Conservation (phyloP, 1,140 invertebrate species). For the Rhopalosiphum maidis region DNA sequence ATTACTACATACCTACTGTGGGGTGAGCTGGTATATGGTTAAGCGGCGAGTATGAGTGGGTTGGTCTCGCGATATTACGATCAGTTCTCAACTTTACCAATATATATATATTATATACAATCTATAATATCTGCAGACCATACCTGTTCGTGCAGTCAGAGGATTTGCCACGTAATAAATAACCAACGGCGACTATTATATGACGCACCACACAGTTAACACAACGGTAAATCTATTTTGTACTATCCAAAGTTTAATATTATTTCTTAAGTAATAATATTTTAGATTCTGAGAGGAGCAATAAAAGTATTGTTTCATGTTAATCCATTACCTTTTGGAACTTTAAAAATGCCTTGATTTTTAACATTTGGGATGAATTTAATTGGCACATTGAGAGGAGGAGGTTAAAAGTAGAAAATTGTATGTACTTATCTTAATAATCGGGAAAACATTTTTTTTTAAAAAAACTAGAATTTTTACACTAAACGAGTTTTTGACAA, state of each 20-base stretch:
- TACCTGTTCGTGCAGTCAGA: neutral
- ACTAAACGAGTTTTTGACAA: too few species aligned
- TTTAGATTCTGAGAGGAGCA: too few species aligned
- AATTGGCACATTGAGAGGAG: too few species aligned
- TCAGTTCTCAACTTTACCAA: slow-evolving; percentile 28
- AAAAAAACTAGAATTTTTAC: too few species aligned
- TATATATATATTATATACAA: neutral
- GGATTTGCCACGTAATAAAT: slow-evolving; percentile 35
- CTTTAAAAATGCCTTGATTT: too few species aligned
- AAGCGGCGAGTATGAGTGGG: too few species aligned
- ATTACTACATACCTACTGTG: neutral
- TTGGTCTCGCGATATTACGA: neutral
- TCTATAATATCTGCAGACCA: neutral
- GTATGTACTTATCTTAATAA: too few species aligned
- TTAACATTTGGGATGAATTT: too few species aligned
- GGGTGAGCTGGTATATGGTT: neutral
- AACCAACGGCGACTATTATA: neutral
- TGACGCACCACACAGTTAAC: neutral
- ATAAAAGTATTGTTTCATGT: too few species aligned
- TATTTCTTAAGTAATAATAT: neutral
- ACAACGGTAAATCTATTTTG: neutral
- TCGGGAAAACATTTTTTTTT: too few species aligned
- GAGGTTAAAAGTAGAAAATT: too few species aligned
- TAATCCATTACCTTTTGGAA: too few species aligned
- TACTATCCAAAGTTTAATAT: neutral